Conservation (phyloP, 92 coral and sea anemone species). For the Muricea muricata region DNA sequence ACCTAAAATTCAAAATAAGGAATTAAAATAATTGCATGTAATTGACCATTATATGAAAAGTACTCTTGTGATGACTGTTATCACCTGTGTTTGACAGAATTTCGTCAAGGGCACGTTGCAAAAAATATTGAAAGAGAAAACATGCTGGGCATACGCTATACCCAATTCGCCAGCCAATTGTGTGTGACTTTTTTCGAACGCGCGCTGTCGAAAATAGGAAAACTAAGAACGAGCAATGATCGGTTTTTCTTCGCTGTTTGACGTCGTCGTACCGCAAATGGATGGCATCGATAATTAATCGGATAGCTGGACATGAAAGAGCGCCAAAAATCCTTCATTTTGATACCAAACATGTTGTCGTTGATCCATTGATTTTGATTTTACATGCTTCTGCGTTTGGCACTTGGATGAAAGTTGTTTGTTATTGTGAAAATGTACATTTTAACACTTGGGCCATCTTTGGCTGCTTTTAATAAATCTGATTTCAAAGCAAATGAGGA, state of each 20-base stretch:
- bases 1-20: slow-evolving; percentile 45
- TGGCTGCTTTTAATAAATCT: not conserved
- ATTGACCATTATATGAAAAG: not conserved
- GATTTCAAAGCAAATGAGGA: not conserved
- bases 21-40: not conserved
- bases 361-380: not conserved
- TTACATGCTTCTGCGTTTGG: not conserved
- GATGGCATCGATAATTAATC: not conserved
- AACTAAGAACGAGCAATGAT: not conserved
- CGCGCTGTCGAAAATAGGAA: not conserved
- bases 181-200: not conserved
- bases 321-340: not conserved
- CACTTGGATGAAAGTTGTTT: not conserved
- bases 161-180: not conserved
- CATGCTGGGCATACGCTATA: not conserved
- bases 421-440: not conserved
- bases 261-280: not conserved
- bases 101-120: no score
- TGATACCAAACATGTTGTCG: slow-evolving; percentile 21
- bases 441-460: not conserved
- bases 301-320: not conserved
- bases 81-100: no score
- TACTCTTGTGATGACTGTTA: not conserved
- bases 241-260: not conserved
- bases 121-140: no score